Evolutionary conservation across 2,888 invertebrate species (phyloP).

Genomic region (Euplagia quadripunctaria): DNA sequence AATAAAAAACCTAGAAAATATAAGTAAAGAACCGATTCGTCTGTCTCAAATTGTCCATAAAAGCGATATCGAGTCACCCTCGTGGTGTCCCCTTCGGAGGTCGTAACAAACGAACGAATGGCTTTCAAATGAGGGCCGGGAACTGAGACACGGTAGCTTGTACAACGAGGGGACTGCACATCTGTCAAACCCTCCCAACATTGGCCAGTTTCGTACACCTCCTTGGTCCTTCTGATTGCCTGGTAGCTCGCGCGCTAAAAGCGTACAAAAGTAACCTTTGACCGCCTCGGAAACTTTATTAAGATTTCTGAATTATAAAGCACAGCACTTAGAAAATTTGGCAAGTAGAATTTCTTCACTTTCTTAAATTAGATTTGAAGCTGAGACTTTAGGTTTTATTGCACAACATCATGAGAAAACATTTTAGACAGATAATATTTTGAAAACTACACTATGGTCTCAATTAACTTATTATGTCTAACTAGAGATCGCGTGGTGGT

Average conservation of each 20-base stretch:
- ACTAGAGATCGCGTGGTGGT: too few relatives aligned
- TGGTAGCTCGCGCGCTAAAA: constrained; percentile 51
- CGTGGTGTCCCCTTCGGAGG: constrained; percentile 59
- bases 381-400: not conserved
- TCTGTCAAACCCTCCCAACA: constrained; percentile 57
- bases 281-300: constrained; percentile 27
- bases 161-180: constrained; percentile 54
- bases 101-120: constrained; percentile 74
- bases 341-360: not conserved
- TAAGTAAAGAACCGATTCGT: constrained; percentile 55
- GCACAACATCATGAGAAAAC: not conserved
- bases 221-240: constrained; percentile 51
- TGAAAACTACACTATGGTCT: too few relatives aligned
- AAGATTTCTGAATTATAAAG: constrained; percentile 24
- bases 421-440: not conserved
- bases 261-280: constrained; percentile 33
- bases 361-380: not conserved
- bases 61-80: constrained; percentile 62
- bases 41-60: constrained; percentile 68
- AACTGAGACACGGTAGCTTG: constrained; percentile 46
- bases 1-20: constrained; percentile 42
- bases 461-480: too few relatives aligned
- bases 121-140: constrained; percentile 55
- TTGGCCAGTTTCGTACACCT: constrained; percentile 46
- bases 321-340: constrained; percentile 17